Evolutionary conservation across 2,888 invertebrate species (phyloP), one percentile per base, ranked within the genome.

Genomic region (Drosophila quasianomalipes): DNA sequence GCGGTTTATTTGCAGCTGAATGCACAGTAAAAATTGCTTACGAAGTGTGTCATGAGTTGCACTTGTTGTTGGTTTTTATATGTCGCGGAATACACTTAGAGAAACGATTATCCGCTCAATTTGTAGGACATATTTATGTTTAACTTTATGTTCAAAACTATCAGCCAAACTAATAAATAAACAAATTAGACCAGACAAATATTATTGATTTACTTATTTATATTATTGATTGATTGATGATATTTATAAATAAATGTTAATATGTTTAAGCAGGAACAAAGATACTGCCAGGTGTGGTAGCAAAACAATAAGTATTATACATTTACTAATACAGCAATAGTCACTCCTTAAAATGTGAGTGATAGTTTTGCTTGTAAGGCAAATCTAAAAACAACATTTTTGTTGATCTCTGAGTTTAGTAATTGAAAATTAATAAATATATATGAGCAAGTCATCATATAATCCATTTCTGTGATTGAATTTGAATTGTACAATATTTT

Each of bases 1-100:
- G 78, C 85, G 73, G 82, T 90, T 85, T 85, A 90, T 85, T 90
- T 88, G 81, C 85, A 88, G 88, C 88, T 88, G 83, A 82, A 85
- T 90, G 90, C 90, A 78, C 90, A 88, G 83, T 73, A 63, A 82
- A 85, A 90, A 82, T 85, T 89, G 83, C 88, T 89, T 78, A 78
- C 81, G 83, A 85, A 85, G 78, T 90, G 74, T 71, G 74, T 81
- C 85, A 76, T 88, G 88, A 89, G 69, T 89, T 88, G 88, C 90
- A 70, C 60, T 76, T 87, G 75, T 70, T 59, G 62, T 61, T 74
- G 73, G 16, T 35, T 68, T 57, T 64, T 61, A 65, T 78, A 41
- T 66, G 31, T 35, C 61, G 31, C 33, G 2, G 16, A 35, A 26
- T 63, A 60, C 86, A 89, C 78, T 74, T 53, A 9, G 35, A 60